phyloP scores from a whole-genome alignment of 2,113 vertebrate species.

The Strigops habroptila region DNA sequence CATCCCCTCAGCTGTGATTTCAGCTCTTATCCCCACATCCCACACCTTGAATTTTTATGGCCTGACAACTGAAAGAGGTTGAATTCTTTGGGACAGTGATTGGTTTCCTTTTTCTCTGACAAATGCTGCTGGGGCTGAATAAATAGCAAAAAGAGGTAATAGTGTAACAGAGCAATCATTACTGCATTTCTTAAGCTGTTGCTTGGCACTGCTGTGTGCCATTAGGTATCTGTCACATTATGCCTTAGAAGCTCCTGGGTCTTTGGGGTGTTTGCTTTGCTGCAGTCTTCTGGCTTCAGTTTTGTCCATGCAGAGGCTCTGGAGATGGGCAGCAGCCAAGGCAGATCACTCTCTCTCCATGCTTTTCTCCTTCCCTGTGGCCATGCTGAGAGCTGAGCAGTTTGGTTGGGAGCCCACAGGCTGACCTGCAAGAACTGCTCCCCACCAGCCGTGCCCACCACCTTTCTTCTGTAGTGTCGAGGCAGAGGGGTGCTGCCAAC shows the following conservation, averaged over 20 bases:
- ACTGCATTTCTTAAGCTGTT: slow-evolving; percentile 6
- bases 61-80: neutral
- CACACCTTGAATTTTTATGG: neutral
- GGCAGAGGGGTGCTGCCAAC: neutral
- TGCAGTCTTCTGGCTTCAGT: neutral
- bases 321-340: neutral
- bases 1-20: neutral
- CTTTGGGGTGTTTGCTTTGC: slow-evolving; percentile 7
- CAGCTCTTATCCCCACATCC: neutral
- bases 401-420: neutral
- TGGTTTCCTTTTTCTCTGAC: neutral
- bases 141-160: neutral
- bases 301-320: fast-evolving
- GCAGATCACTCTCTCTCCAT: neutral
- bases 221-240: neutral
- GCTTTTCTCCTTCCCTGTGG: fast-evolving
- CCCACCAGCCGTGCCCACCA: neutral
- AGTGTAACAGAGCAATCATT: neutral
- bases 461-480: neutral
- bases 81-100: neutral
- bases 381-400: neutral
- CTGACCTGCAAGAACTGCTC: neutral
- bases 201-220: neutral
- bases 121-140: neutral
- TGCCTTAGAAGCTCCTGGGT: neutral